phyloP scores from a whole-genome alignment of 2,888 invertebrate genomes.

The Thereva unica region DNA sequence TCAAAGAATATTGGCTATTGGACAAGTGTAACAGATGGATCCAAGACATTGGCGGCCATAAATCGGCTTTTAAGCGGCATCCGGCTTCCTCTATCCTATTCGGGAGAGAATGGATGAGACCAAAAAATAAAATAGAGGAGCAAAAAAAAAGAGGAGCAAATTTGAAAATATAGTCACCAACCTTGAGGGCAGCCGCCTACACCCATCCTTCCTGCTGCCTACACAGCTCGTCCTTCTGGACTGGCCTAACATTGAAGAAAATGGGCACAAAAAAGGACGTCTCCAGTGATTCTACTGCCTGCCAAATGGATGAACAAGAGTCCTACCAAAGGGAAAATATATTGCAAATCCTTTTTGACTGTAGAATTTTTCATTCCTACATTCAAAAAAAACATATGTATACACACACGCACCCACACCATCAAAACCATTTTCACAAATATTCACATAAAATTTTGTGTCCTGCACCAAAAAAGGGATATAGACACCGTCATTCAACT shows the following conservation, averaged over 20 bases:
- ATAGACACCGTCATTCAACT: too few relatives aligned
- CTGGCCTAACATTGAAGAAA: not conserved
- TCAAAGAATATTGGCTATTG: slow-evolving; percentile 35
- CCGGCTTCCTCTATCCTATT: slow-evolving; percentile 2
- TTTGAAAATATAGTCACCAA: too few relatives aligned
- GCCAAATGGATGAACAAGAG: slow-evolving; percentile 30
- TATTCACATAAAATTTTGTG: too few relatives aligned
- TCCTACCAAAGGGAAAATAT: slow-evolving; percentile 25
- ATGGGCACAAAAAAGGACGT: slow-evolving; percentile 5
- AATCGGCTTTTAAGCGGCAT: slow-evolving; percentile 35
- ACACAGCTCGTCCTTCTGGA: not conserved
- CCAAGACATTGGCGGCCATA: slow-evolving; percentile 16
- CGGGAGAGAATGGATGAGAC: slow-evolving; percentile 29
- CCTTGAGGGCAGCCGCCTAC: too few relatives aligned
- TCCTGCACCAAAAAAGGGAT: too few relatives aligned
- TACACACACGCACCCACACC: not conserved
- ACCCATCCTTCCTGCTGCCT: too few relatives aligned
- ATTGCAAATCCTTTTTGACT: slow-evolving; percentile 37
- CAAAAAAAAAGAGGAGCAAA: slow-evolving; percentile 6
- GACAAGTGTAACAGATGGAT: slow-evolving; percentile 35
- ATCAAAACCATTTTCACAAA: not conserved
- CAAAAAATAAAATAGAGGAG: slow-evolving; percentile 28
- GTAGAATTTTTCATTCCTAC: slow-evolving; percentile 35
- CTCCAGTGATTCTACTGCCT: slow-evolving; percentile 17
- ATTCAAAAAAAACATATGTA: not conserved